phyloP scores from a whole-genome alignment of 2,797 vertebrate genomes.

The Numenius phaeopus region DNA sequence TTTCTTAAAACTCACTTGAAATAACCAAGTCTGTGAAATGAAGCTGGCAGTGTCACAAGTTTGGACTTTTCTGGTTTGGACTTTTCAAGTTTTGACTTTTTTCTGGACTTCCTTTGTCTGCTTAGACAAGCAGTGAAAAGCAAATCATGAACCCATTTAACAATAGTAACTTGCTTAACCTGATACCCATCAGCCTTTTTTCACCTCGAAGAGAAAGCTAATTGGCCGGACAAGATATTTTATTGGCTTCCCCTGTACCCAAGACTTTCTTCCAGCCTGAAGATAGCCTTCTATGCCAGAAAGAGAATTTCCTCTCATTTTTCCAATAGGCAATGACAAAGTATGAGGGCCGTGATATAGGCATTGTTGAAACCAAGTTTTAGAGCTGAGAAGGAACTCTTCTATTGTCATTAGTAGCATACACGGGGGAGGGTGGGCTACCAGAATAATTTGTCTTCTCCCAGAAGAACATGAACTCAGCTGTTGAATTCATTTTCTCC shows the following conservation, averaged over 20 bases:
- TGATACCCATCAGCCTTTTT: not conserved
- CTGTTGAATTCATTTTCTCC: not conserved
- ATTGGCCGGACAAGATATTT: not conserved
- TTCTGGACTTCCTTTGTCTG: not conserved
- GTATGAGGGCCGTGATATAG: not conserved
- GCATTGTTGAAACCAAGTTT: not conserved
- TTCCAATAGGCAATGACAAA: not conserved
- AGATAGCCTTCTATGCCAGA: not conserved
- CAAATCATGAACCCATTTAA: not conserved
- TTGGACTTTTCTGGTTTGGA: not conserved
- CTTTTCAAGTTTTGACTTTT: not conserved
- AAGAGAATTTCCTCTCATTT: not conserved
- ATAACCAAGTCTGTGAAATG: not conserved
- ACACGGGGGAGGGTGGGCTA: accelerated
- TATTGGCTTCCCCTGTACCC: not conserved
- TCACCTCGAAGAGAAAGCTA: not conserved
- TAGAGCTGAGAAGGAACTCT: not conserved
- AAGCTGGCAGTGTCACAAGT: not conserved
- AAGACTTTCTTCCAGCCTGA: not conserved
- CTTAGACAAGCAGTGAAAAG: not conserved
- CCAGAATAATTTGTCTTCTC: not conserved
- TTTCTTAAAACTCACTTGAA: not conserved
- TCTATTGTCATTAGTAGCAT: not conserved
- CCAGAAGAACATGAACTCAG: not conserved
- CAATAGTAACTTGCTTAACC: not conserved